Percentiles rank a stretch among this genome's conserved stretches.
These are phyloP conservation scores for Mystacides longicornis DNA, from an alignment of 2,888 invertebrate genomes.

Conservation along the genomic window DNA sequence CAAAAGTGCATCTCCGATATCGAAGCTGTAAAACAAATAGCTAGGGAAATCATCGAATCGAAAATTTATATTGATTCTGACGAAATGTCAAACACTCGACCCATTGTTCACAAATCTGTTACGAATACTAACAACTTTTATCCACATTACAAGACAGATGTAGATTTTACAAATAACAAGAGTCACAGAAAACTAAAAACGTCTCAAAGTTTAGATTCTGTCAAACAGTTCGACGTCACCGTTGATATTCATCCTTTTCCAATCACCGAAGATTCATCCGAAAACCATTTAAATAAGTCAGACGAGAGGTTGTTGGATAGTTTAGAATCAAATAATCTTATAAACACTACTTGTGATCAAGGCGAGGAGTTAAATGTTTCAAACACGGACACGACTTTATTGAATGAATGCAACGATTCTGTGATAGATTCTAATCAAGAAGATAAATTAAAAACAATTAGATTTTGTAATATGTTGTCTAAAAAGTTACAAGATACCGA, in stretches of 20 bases:
- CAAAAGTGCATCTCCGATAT: not conserved
- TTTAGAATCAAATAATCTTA: constrained; percentile 4
- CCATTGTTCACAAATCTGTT: constrained; percentile 3
- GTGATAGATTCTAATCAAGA: constrained; percentile 20
- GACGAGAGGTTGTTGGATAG: not conserved
- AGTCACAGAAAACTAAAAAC: constrained; percentile 11
- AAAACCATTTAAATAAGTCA: not conserved
- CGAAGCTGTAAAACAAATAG: constrained; percentile 11
- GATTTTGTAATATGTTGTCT: constrained; percentile 6
- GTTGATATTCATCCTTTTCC: constrained; percentile 20
- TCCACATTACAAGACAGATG: constrained; percentile 11
- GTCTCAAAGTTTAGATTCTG: constrained; percentile 12
- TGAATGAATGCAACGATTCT: constrained; percentile 15
- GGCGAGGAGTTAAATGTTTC: constrained; percentile 3
- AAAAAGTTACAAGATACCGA: constrained; percentile 10
- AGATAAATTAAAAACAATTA: constrained; percentile 11
- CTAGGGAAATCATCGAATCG: constrained; percentile 6
- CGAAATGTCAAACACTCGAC: not conserved
- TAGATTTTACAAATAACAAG: constrained; percentile 16
- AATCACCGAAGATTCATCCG: not conserved
- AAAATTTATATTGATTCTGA: not conserved
- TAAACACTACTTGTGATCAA: constrained; percentile 1
- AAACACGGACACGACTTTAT: not conserved
- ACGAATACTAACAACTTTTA: constrained; percentile 1
- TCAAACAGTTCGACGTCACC: constrained; percentile 18